Conservation (phyloP, 2,113 vertebrate species). For the Pangasianodon gigas region DNA sequence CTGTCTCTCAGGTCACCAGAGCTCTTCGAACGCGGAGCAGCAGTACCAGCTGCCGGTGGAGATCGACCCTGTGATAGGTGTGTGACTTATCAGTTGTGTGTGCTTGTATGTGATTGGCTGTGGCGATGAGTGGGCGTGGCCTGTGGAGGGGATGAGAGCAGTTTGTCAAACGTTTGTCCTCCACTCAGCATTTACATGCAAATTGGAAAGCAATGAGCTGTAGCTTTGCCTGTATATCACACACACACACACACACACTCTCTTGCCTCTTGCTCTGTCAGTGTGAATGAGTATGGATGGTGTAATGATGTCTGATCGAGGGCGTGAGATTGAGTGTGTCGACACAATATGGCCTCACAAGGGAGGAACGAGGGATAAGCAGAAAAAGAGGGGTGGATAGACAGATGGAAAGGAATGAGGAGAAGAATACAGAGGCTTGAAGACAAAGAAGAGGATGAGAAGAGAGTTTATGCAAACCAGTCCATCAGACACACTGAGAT, state of each 20-base stretch:
- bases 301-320: conserved; percentile 99
- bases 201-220: conserved; percentile 99
- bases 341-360: conserved; percentile 96
- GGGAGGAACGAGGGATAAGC: not conserved
- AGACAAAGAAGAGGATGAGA: not conserved
- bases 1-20: conserved; percentile 88
- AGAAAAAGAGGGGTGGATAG: conserved; percentile 69
- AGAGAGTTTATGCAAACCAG: not conserved
- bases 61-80: conserved; percentile 98
- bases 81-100: conserved; percentile 78
- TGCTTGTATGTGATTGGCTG: conserved; percentile 51
- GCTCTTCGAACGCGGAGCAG: conserved; percentile 91
- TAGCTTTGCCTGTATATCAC: conserved; percentile 96
- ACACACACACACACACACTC: conserved; percentile 72
- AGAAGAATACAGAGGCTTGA: not conserved
- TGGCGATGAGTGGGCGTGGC: conserved; percentile 40
- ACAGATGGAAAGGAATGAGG: conserved; percentile 61
- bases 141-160: conserved; percentile 70
- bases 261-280: conserved; percentile 76
- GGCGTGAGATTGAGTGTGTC: conserved; percentile 91
- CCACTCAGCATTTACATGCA: conserved; percentile 99
- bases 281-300: conserved; percentile 99
- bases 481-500: not conserved
- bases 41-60: conserved; percentile 99
- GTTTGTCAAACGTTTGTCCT: conserved; percentile 92